Evolutionary conservation across 2,113 vertebrate genomes (phyloP).

Genomic region (Leuciscus idus): DNA sequence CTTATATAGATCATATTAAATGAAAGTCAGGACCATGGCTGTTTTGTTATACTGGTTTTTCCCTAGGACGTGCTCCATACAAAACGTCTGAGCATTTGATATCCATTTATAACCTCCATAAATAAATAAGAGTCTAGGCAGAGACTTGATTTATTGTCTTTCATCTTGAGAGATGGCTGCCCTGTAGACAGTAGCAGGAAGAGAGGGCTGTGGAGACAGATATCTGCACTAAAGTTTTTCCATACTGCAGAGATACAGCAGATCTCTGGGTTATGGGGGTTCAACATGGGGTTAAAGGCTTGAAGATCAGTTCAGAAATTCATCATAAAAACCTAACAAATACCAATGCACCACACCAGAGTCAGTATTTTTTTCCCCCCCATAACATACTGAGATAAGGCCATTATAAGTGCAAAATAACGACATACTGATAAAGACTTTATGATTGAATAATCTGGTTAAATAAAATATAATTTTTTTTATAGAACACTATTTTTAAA

Average conservation of each 20-base stretch:
- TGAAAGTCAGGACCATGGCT: background rate
- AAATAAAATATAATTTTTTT: background rate
- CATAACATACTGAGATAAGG: background rate
- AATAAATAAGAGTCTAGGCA: slow-evolving; percentile 15
- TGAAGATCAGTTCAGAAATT: background rate
- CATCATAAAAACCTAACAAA: background rate
- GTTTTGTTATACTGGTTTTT: slow-evolving; percentile 6
- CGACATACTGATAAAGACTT: background rate
- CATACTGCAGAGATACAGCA: background rate
- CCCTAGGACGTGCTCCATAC: background rate
- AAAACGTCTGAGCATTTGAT: slow-evolving; percentile 10
- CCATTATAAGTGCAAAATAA: background rate
- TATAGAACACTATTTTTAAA: background rate
- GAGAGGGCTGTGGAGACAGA: background rate
- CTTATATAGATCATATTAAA: slow-evolving; percentile 26
- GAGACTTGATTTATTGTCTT: slow-evolving; percentile 19
- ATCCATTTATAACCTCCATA: slow-evolving; percentile 19
- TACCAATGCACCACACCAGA: background rate
- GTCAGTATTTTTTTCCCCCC: background rate
- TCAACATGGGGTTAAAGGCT: background rate
- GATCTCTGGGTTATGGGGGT: background rate
- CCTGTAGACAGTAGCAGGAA: slow-evolving; percentile 29
- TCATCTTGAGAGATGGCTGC: slow-evolving; percentile 1
- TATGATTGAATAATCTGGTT: background rate
- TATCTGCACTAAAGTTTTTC: background rate